Base-by-base conservation (phyloP, 2,797 vertebrate genomes). In the Hybognathus amarus region DNA sequence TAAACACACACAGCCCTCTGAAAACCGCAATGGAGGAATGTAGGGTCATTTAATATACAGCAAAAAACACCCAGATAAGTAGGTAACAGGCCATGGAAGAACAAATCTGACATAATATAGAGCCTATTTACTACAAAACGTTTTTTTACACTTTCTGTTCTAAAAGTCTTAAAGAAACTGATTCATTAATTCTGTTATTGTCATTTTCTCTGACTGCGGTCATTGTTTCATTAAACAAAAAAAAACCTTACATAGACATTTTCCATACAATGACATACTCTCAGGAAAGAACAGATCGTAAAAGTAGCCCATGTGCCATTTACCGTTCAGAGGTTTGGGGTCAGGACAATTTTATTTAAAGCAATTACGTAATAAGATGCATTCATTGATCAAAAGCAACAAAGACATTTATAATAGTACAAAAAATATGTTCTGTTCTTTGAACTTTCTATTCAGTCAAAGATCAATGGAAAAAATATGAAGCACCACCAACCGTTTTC, bases 21-120 rank as follows among this genome's bases (percentile, higher is more conserved):
- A 66, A 68, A 59, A 56, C 52, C 63, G 36, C 76, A 83, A 68
- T 1, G 38, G 12, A 68, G 73, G 73, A 83, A 83, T 83, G 81
- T 69, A 45, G 50, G 81, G 81, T 77, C 38, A 83, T 69, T 83
- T 38, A 61, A n/a, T 76, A 76, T 77, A 82, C 15, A 82, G 15
- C 1, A 11, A 50, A 83, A 77, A 66, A 6, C n/a, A 67, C 15
- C n/a, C 63, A 67, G 47, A 45, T 33, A 68, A 22, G 20, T 33
- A 54, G n/a, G 24, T 30, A 54, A 40, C 33, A 40, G 59, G 45
- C 10, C 17, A 56, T 7, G 45, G 17, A n/a, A 59, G 50, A 80
- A 15, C 7, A 36, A 18, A 71, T 70, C 68, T 52, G 20, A 50
- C 42, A 66, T 78, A 45, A 78, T 33, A 13, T 9, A 13, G n/a